Evolutionary conservation across 2,888 invertebrate genomes (phyloP), one percentile per base, ranked within the genome.

Genomic region (Ectemnius continuus): DNA sequence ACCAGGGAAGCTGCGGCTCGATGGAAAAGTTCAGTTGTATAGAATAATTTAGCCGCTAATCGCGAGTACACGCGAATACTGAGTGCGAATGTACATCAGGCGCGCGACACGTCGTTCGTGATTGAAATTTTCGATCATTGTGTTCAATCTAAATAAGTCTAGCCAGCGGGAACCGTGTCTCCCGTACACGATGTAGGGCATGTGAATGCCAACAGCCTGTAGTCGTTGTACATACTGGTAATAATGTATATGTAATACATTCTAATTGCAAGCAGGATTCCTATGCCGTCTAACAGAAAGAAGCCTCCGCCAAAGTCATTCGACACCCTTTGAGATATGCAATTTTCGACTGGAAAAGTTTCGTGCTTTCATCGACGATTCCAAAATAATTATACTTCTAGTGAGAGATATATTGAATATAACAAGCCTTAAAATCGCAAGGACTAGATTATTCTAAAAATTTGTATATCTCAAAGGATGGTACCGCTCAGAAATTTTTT

Each of bases 101-200:
- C 79, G 83, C 80, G 78, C 78, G 77, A 81, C n/a, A 47, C 52
- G 73, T 85, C 79, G 83, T 85, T 87, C 82, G 87, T 88, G 85
- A 87, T 87, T 80, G 81, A 85, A 74, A 75, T 71, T 84, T 77
- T 86, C 81, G 85, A 86, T 87, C 84, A 88, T 87, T 88, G 89
- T 88, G 89, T 89, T 89, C 89, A 89, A 86, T 81, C 65, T 86
- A 83, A 81, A 75, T 86, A 85, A 83, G 83, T 82, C 70, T 78
- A 72, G 77, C 69, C 18, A 74, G 73, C 26, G 68, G 61, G 71
- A 62, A 65, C 67, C 61, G 60, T 67, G 70, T 47, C 62, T 60
- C 61, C 62, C 67, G 70, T 70, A 65, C 28, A 70, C 63, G 81
- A 73, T 65, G 16, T 75, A 64, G 67, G 56, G 66, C 58, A 79